Conservation (phyloP, 2,888 invertebrate species). For the Criorhina ranunculi region DNA sequence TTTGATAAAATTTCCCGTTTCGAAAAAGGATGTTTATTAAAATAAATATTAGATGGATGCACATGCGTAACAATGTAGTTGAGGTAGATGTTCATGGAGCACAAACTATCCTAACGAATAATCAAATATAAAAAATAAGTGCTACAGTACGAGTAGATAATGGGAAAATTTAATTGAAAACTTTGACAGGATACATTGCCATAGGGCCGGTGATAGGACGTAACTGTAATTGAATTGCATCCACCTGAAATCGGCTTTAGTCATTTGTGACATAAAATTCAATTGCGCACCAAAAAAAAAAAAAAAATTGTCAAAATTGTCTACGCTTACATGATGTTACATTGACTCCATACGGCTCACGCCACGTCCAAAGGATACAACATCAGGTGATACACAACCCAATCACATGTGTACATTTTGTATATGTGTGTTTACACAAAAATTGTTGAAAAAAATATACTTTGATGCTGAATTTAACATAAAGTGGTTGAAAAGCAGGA, state of each 20-base stretch:
- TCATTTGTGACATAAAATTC: slow-evolving; percentile 1
- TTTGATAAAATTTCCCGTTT: not conserved
- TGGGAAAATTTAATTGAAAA: not conserved
- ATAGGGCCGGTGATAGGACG: not conserved
- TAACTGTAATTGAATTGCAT: slow-evolving; percentile 35
- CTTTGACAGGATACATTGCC: slow-evolving; percentile 17
- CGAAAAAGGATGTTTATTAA: slow-evolving; percentile 5
- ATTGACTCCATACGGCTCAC: too few relatives aligned
- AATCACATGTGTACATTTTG: not conserved
- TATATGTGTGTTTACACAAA: not conserved
- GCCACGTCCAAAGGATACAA: too few relatives aligned
- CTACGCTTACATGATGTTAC: too few relatives aligned
- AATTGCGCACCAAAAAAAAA: not conserved
- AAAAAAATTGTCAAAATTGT: not conserved
- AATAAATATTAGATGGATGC: slow-evolving; percentile 18
- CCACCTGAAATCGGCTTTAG: not conserved
- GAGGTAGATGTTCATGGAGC: too few relatives aligned
- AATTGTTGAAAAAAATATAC: not conserved
- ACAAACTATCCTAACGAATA: not conserved
- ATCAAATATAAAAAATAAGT: not conserved
- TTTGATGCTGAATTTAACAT: slow-evolving; percentile 1
- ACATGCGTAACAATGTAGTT: not conserved
- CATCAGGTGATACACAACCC: not conserved
- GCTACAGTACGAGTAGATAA: not conserved
- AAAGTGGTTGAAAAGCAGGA: not conserved